These are phyloP conservation scores for Dolichotis patagonum DNA, from an alignment of 2,113 vertebrate species.

Conservation along the genomic window DNA sequence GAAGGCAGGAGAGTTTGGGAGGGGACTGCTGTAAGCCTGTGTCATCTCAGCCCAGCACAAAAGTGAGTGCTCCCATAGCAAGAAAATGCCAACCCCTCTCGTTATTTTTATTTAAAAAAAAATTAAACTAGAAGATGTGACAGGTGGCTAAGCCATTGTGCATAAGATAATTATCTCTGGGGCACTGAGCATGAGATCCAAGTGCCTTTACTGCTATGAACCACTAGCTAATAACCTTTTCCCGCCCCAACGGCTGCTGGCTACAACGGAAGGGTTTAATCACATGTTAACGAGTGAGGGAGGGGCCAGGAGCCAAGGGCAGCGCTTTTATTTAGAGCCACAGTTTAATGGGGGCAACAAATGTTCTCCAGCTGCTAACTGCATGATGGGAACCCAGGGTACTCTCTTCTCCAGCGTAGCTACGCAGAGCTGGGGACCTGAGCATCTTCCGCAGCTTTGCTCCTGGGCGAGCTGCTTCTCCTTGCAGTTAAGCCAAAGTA, in stretches of 20 bases:
- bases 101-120: conserved; percentile 73
- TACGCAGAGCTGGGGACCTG: neutral
- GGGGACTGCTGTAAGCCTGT: neutral
- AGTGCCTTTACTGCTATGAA: conserved; percentile 80
- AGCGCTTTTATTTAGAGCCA: conserved; percentile 80
- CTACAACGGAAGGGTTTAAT: conserved; percentile 80
- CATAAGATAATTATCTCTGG: conserved; percentile 83
- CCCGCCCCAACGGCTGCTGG: conserved; percentile 67
- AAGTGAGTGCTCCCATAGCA: conserved; percentile 46
- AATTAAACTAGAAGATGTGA: conserved; percentile 81
- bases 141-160: conserved; percentile 84
- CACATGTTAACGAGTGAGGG: conserved; percentile 73
- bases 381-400: conserved; percentile 53
- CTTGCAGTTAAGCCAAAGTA: neutral
- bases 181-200: conserved; percentile 78
- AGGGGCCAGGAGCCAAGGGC: conserved; percentile 66
- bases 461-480: neutral
- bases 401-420: neutral
- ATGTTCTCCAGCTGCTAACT: conserved; percentile 54
- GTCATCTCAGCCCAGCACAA: conserved; percentile 19
- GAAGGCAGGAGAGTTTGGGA: neutral
- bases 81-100: conserved; percentile 51
- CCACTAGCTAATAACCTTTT: conserved; percentile 79
- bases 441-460: neutral
- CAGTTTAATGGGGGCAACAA: conserved; percentile 62